A percentile compares a stretch with the other conserved stretches of the same genome.
These are phyloP conservation scores for Pogonocichla stellata DNA, from an alignment of 2,113 vertebrate species.

Conservation along the genomic window DNA sequence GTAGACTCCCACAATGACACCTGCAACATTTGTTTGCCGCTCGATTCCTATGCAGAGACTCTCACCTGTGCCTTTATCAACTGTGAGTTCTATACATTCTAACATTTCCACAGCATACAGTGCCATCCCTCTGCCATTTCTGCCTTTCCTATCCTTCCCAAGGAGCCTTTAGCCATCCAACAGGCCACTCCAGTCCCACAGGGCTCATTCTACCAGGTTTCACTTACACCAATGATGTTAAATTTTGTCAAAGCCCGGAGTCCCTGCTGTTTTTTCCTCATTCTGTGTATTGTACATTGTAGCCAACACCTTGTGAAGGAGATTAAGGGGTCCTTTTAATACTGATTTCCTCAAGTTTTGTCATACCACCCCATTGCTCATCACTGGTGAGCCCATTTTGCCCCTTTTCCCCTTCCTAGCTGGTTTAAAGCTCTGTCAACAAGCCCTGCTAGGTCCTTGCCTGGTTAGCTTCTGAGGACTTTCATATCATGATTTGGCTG, in stretches of 20 bases:
- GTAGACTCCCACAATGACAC: background rate
- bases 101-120: background rate
- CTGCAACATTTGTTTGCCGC: background rate
- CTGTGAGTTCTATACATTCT: background rate
- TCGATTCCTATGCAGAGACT: background rate
- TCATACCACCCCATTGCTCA: background rate
- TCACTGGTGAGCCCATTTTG: background rate
- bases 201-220: background rate
- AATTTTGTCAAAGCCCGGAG: accelerated
- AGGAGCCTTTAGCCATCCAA: background rate
- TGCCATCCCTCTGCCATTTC: background rate
- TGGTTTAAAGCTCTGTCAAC: background rate
- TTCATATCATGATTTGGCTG: background rate
- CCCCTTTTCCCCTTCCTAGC: background rate
- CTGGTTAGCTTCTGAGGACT: background rate
- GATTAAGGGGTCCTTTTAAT: background rate
- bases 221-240: background rate
- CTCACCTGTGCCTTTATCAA: background rate
- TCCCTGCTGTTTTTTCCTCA: background rate
- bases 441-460: too few relatives aligned
- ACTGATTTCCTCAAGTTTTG: background rate
- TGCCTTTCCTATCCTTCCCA: too few relatives aligned
- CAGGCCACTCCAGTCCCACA: background rate
- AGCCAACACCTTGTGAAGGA: background rate
- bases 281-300: background rate